phyloP scores from a whole-genome alignment of 2,797 vertebrate species.

The Bovichtus diacanthus region DNA sequence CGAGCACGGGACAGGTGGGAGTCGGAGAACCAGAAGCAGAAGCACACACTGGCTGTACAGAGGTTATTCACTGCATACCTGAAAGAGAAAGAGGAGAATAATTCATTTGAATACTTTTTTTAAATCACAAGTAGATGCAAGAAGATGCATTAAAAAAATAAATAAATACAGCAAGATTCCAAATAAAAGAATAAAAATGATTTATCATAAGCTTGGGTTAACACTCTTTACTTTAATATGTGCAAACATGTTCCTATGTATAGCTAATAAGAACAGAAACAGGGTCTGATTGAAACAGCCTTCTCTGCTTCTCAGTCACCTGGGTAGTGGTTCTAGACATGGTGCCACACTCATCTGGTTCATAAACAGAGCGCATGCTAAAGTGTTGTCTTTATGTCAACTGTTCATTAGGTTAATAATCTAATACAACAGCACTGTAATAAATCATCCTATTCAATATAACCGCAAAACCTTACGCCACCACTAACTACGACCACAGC shows the following conservation, averaged over 20 bases:
- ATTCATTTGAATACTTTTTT: not conserved
- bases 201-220: not conserved
- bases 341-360: conserved; percentile 1
- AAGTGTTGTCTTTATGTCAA: too few relatives aligned
- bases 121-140: not conserved
- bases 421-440: not conserved
- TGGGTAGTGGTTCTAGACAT: conserved; percentile 11
- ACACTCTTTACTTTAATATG: not conserved
- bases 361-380: too few relatives aligned
- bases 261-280: not conserved
- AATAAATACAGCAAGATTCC: not conserved
- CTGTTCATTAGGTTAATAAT: not conserved
- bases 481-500: not conserved
- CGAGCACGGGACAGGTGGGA: not conserved
- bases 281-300: not conserved
- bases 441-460: not conserved
- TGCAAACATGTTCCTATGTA: not conserved
- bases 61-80: conserved; percentile 53
- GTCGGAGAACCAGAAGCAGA: conserved; percentile 5
- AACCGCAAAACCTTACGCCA: not conserved
- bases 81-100: conserved; percentile 10
- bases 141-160: not conserved
- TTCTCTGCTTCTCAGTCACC: not conserved
- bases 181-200: not conserved
- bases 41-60: not conserved